These are phyloP conservation scores for Hypanus sabinus DNA, from an alignment of 2,113 vertebrate species.

Conservation along the genomic window DNA sequence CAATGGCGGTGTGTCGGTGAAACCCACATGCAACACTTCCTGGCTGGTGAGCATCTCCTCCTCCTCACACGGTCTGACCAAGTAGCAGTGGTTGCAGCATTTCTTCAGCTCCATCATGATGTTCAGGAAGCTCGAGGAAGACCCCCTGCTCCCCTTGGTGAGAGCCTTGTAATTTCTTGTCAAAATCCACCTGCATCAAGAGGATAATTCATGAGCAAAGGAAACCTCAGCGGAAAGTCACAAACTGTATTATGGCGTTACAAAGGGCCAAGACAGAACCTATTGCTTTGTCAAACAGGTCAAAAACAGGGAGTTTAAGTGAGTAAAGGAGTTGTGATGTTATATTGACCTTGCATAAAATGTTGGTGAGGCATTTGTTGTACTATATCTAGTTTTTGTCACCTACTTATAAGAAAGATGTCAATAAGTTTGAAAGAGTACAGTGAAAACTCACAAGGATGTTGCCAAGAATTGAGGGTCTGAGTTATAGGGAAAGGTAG, in stretches of 20 bases:
- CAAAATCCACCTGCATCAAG: constrained; percentile 80
- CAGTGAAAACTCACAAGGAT: no score
- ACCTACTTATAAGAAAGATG: no score
- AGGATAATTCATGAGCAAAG: not conserved
- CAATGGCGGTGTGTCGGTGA: not conserved
- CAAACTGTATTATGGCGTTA: not conserved
- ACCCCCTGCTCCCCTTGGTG: constrained; percentile 80
- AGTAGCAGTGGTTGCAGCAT: constrained; percentile 91
- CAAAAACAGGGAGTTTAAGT: not conserved
- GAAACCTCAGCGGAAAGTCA: not conserved
- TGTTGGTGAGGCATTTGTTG: no score
- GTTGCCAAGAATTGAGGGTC: no score
- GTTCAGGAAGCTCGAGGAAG: constrained; percentile 92
- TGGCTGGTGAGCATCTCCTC: constrained; percentile 62
- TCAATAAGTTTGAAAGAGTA: no score
- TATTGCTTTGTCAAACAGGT: no score
- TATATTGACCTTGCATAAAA: no score
- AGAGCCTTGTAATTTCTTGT: constrained; percentile 97
- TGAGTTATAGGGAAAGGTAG: no score
- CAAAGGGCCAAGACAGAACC: not conserved
- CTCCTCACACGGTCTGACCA: constrained; percentile 83
- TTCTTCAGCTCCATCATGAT: constrained; percentile 98
- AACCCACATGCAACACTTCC: constrained; percentile 69
- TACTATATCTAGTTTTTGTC: no score
- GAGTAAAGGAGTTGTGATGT: no score